Conservation (phyloP, 2,797 vertebrate genomes). For the Enoplosus armatus region DNA sequence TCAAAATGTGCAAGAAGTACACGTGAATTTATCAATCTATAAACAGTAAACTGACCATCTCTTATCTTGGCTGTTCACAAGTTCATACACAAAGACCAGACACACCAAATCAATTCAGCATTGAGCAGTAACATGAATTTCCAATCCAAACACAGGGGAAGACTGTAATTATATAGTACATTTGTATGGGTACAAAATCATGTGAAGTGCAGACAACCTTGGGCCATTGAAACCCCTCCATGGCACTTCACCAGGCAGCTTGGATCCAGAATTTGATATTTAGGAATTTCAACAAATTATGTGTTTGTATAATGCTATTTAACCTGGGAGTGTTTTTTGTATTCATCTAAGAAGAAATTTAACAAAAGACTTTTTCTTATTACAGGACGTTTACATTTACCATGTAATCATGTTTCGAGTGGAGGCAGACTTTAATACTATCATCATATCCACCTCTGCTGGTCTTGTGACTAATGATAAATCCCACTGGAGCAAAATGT, state of each 20-base stretch:
- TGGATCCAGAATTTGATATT: background rate
- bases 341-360: background rate
- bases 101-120: background rate
- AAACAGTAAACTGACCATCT: background rate
- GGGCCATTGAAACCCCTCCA: background rate
- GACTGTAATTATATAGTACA: background rate
- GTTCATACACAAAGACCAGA: background rate
- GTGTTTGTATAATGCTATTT: background rate
- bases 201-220: background rate
- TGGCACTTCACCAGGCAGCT: background rate
- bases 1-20: too few relatives aligned
- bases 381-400: background rate
- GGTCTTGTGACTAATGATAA: slow-evolving; percentile 15
- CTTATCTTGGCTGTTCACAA: background rate
- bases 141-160: background rate
- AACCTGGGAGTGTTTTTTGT: background rate
- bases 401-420: too few relatives aligned
- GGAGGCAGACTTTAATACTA: background rate
- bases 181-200: background rate
- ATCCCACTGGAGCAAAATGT: slow-evolving; percentile 7
- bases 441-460: slow-evolving; percentile 3
- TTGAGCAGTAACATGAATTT: background rate
- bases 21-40: too few relatives aligned
- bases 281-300: background rate
- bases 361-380: too few relatives aligned